Evolutionary conservation across 2,797 vertebrate genomes (phyloP).

Genomic region (Petrocephalus sullivani): DNA sequence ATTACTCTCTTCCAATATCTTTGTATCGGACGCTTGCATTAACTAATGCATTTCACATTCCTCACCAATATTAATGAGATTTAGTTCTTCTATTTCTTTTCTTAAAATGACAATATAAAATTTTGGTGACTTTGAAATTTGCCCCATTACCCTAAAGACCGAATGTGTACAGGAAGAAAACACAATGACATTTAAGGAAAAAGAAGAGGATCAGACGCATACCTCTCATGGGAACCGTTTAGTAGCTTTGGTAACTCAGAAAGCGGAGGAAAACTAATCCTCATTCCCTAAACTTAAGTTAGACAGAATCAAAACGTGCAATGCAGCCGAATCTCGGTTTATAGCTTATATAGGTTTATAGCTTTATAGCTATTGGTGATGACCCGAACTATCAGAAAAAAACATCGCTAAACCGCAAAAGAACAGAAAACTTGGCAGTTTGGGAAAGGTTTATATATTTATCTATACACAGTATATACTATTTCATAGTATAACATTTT

Average conservation of each 20-base stretch:
- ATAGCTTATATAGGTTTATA: neutral
- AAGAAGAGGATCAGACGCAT: neutral
- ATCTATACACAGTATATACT: neutral
- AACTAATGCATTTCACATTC: constrained; percentile 56
- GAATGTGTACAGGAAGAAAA: neutral
- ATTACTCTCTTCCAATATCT: constrained; percentile 46
- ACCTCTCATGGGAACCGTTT: neutral
- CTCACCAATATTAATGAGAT: neutral
- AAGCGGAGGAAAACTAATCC: neutral
- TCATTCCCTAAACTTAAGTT: neutral
- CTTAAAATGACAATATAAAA: neutral
- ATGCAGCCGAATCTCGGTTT: neutral
- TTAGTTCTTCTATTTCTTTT: neutral
- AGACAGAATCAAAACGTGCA: neutral
- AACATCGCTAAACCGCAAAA: neutral
- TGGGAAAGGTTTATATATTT: neutral
- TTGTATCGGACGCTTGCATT: constrained; percentile 60
- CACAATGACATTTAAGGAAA: neutral
- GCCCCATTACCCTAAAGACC: neutral
- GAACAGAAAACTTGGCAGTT: neutral
- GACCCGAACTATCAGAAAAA: neutral
- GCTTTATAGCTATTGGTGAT: neutral
- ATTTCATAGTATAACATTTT: neutral
- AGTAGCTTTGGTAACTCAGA: neutral
- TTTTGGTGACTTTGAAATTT: neutral